These are phyloP conservation scores for Drosophila macrospina DNA, from an alignment of 2,888 invertebrate genomes.

Conservation along the genomic window DNA sequence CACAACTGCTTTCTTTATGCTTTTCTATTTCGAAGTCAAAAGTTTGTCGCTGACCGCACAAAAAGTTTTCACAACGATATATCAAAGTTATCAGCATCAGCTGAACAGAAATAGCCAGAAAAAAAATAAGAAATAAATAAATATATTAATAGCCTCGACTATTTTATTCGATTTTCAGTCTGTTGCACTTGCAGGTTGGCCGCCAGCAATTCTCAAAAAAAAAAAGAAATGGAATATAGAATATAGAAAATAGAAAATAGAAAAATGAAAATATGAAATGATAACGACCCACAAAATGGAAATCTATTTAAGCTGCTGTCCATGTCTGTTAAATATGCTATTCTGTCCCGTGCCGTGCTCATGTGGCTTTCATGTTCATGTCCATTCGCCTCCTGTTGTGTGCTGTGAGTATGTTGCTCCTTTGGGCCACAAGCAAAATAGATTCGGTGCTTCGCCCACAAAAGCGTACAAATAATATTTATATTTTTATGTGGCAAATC, in stretches of 20 bases:
- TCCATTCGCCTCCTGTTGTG: constrained; percentile 29
- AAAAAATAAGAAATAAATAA: not conserved
- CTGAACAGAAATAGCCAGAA: constrained; percentile 36
- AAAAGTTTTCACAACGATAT: constrained; percentile 32
- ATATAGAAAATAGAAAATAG: constrained; percentile 7
- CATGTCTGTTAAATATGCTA: constrained; percentile 33
- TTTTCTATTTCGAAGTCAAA: constrained; percentile 6
- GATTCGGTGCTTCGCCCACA: constrained; percentile 50
- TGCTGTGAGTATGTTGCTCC: constrained; percentile 31
- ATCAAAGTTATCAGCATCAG: constrained; percentile 38
- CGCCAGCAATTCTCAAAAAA: constrained; percentile 4
- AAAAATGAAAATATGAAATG: constrained; percentile 27
- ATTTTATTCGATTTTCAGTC: constrained; percentile 52
- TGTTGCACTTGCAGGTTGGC: constrained; percentile 64
- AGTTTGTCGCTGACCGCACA: constrained; percentile 16
- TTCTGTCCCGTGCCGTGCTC: constrained; percentile 27
- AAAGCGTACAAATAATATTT: constrained; percentile 67
- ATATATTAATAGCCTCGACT: constrained; percentile 57
- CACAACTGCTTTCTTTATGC: constrained; percentile 11
- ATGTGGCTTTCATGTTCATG: constrained; percentile 42
- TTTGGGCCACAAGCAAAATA: constrained; percentile 14
- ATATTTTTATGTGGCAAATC: constrained; percentile 75
- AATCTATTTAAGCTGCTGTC: constrained; percentile 63
- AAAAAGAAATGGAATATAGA: constrained; percentile 15
- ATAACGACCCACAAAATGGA: constrained; percentile 32